A percentile compares a stretch with the other conserved stretches of the same genome.
Evolutionary conservation across 1,140 invertebrate species (phyloP).

Genomic region (Trichonephila inaurata): DNA sequence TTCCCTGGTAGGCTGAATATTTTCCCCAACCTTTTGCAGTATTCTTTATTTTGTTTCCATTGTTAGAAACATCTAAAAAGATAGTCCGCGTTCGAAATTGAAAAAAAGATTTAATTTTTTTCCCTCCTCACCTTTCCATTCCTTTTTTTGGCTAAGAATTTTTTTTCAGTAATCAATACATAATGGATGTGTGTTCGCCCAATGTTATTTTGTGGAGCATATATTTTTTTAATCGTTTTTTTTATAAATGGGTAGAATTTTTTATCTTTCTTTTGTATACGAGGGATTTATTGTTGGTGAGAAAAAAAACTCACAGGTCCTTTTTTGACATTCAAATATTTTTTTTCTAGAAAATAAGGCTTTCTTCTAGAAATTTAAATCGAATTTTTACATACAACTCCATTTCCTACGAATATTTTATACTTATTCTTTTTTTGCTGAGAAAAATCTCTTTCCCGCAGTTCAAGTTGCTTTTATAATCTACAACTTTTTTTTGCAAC

Average conservation of each 20-base stretch:
- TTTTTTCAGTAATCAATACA: neutral
- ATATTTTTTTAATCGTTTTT: neutral
- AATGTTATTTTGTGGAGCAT: neutral
- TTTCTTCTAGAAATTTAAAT: neutral
- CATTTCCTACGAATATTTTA: too few species aligned
- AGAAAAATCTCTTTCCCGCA: too few species aligned
- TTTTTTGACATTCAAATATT: neutral
- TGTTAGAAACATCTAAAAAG: neutral
- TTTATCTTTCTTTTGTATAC: neutral
- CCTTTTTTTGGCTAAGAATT: neutral
- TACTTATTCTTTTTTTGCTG: too few species aligned
- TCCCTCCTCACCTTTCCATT: neutral
- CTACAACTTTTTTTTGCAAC: too few species aligned
- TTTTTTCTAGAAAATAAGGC: neutral
- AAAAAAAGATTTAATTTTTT: neutral
- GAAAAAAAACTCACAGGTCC: neutral
- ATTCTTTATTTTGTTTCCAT: neutral
- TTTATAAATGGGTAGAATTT: neutral
- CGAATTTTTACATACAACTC: neutral
- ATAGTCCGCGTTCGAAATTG: neutral
- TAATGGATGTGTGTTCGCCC: neutral
- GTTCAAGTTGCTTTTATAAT: too few species aligned
- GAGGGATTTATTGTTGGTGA: neutral
- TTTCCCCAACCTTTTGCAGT: neutral
- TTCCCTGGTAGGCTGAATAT: neutral